These are phyloP conservation scores for Climacteris rufus DNA, from an alignment of 2,113 vertebrate genomes.

Conservation along the genomic window DNA sequence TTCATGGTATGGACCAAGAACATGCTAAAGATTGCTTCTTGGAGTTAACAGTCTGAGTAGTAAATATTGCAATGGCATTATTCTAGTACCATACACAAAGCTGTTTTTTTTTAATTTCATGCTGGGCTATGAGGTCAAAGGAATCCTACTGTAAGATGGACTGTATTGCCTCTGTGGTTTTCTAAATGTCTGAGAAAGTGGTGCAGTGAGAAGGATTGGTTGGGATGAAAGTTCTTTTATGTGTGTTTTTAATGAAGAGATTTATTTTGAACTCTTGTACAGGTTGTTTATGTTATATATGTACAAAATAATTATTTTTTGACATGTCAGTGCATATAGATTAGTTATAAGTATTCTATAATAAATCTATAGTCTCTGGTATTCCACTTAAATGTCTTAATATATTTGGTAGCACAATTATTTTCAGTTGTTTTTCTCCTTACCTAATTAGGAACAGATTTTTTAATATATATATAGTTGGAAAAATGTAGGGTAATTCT, in stretches of 20 bases:
- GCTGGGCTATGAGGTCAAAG: background rate
- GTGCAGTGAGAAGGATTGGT: background rate
- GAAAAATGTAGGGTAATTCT: background rate
- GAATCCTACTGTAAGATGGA: background rate
- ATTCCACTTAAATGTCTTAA: background rate
- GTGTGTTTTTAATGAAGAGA: background rate
- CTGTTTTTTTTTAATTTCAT: background rate
- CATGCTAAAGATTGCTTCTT: background rate
- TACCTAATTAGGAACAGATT: background rate
- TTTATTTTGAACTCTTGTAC: background rate
- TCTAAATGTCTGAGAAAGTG: background rate
- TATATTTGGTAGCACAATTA: background rate
- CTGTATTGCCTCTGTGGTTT: background rate
- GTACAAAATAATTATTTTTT: background rate
- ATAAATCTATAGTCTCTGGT: background rate
- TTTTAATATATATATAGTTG: background rate
- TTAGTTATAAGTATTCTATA: background rate
- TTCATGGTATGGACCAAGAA: background rate
- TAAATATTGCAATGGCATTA: background rate
- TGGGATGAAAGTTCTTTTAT: background rate
- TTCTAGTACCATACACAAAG: background rate
- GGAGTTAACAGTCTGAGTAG: background rate
- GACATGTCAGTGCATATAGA: background rate
- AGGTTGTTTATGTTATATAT: background rate
- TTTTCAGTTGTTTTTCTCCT: background rate